These are phyloP conservation scores for Polymixis flavicincta DNA, from an alignment of 2,888 invertebrate genomes.

Conservation along the genomic window DNA sequence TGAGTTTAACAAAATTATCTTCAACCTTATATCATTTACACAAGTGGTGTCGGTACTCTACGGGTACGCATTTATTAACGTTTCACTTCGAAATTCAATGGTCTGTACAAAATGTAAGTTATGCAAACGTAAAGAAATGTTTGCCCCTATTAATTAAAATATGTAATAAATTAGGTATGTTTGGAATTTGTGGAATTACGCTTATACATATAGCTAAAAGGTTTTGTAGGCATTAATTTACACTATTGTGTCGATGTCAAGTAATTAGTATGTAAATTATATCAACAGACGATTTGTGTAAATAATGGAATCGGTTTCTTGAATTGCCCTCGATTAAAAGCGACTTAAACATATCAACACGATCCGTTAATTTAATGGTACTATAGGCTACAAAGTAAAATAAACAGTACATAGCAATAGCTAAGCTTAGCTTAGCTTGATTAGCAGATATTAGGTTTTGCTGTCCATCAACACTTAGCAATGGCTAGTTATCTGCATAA, in stretches of 20 bases:
- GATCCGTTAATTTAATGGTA: too few species aligned
- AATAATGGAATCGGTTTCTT: background rate
- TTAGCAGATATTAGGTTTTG: too few species aligned
- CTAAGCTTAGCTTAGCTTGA: too few species aligned
- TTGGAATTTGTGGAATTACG: background rate
- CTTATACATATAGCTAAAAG: background rate
- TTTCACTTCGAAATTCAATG: background rate
- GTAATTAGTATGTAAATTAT: background rate
- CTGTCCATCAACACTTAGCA: background rate
- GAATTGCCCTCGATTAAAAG: background rate
- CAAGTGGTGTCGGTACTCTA: too few species aligned
- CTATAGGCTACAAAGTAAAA: too few species aligned
- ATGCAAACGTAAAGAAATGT: background rate
- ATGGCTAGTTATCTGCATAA: too few species aligned
- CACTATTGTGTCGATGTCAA: background rate
- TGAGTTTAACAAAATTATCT: background rate
- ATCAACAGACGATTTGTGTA: background rate
- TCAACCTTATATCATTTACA: too few species aligned
- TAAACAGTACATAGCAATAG: too few species aligned
- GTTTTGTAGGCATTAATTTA: background rate
- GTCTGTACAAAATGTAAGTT: background rate
- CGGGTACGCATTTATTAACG: background rate
- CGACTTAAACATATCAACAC: background rate
- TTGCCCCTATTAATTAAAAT: slow-evolving; percentile 3
- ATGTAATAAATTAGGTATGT: background rate